Evolutionary conservation across 2,888 invertebrate species (phyloP), one percentile per base, ranked within the genome.

Genomic region (Philhelius pedissequus): DNA sequence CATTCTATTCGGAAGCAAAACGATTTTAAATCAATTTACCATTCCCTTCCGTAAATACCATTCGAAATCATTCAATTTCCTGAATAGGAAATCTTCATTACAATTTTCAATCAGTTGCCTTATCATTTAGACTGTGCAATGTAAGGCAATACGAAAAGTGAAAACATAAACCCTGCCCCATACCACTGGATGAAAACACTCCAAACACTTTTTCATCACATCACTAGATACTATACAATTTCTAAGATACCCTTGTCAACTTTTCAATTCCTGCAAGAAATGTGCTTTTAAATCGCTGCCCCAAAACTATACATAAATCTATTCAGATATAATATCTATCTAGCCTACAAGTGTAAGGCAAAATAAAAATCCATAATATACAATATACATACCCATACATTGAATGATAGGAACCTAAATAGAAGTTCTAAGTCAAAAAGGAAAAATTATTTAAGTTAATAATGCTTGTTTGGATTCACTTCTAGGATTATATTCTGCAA

Each of bases 51-150:
- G 9, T 18, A 40, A 54, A 76, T 48, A 62, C 48, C 45, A 50
- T 62, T 64, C 50, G 56, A 76, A 81, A 76, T 76, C 81, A 76
- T 76, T 81, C 50, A 81, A 81, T 81, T 76, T 81, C 76, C 70
- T 64, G 75, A 18, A 60, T 22, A 64, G 69, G 80, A 74, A 64
- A 62, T 64, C 30, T 64, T 70, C 50, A 70, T 76, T 81, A 15
- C 43, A 32, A 58, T 35, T 45, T 54, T 11, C 35, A 45, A 18
- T 45, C 50, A 69, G 9, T 30, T n/a, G 25, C 38, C 32, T 52
- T 25, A 52, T 66, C 68, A 43, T 30, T 27, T 45, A 11, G 22
- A 22, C 35, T n/a, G 25, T 25, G 0, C 5, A 38, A 38, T 2
- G 0, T n/a, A 15, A 43, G 7, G 20, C 30, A 13, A 18, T 3